A percentile compares a stretch with the other conserved stretches of the same genome.
phyloP scores from a whole-genome alignment of 2,797 vertebrate species.

The Lutjanus argentimaculatus region DNA sequence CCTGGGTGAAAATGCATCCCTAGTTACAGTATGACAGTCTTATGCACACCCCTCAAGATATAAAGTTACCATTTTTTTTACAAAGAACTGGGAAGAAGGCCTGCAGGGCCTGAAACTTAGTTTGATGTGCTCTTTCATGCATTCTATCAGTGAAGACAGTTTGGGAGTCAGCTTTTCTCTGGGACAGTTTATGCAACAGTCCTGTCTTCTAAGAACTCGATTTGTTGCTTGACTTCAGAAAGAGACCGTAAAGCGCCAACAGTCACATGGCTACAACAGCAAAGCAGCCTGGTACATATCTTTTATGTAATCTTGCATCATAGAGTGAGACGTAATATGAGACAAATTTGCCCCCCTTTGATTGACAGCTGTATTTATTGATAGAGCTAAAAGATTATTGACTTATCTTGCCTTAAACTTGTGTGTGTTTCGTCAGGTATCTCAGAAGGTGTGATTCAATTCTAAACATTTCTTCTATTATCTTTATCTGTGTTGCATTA shows the following conservation, averaged over 20 bases:
- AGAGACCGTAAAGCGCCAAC: neutral
- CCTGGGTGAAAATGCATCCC: no score
- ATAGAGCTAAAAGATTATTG: slow-evolving; percentile 5
- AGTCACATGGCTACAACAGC: slow-evolving; percentile 22
- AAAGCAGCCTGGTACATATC: neutral
- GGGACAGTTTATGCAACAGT: neutral
- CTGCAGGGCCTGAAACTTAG: neutral
- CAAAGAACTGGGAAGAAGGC: neutral
- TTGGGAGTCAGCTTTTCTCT: neutral
- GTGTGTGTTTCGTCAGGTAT: neutral
- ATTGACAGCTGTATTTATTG: slow-evolving; percentile 24
- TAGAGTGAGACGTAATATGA: neutral
- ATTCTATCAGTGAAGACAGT: neutral
- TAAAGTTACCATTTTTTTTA: no score
- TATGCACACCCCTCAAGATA: no score
- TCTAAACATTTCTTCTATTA: neutral
- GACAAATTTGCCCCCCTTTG: neutral
- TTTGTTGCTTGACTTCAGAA: neutral
- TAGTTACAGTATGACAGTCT: no score
- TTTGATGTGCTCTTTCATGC: neutral
- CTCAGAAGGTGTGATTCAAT: neutral
- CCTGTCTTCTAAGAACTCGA: neutral
- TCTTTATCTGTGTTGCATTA: slow-evolving; percentile 14
- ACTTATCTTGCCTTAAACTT: neutral
- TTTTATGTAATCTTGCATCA: slow-evolving; percentile 31